phyloP scores from a whole-genome alignment of 1,140 invertebrate species.

The Tetramorium parvispinum region DNA sequence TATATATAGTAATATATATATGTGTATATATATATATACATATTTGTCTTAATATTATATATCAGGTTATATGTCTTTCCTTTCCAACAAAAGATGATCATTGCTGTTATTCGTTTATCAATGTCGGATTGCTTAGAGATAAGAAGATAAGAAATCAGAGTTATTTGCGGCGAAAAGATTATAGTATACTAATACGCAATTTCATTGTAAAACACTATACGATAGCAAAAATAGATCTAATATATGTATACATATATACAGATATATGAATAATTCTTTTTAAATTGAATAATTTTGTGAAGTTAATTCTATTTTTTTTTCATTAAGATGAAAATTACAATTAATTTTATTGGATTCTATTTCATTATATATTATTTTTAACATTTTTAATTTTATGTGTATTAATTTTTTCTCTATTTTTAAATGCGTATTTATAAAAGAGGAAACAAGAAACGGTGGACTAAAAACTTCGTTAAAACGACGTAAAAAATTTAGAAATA shows the following conservation, averaged over 20 bases:
- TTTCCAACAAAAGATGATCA: not conserved
- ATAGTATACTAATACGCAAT: not conserved
- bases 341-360: not conserved
- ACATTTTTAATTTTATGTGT: not conserved
- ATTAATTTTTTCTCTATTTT: not conserved
- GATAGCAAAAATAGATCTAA: not conserved
- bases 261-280: not conserved
- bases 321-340: not conserved
- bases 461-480: not conserved
- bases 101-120: not conserved
- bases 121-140: not conserved
- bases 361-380: not conserved
- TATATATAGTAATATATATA: not conserved
- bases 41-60: not conserved
- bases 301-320: not conserved
- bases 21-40: not conserved
- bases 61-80: not conserved
- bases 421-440: not conserved
- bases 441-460: not conserved
- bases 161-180: constrained; percentile 12
- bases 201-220: constrained; percentile 10
- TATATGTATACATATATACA: not conserved
- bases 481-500: not conserved
- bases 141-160: constrained; percentile 25
- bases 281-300: not conserved